Evolutionary conservation across 1,140 invertebrate species (phyloP), one percentile per base, ranked within the genome.

Genomic region (Elymnias hypermnestra): DNA sequence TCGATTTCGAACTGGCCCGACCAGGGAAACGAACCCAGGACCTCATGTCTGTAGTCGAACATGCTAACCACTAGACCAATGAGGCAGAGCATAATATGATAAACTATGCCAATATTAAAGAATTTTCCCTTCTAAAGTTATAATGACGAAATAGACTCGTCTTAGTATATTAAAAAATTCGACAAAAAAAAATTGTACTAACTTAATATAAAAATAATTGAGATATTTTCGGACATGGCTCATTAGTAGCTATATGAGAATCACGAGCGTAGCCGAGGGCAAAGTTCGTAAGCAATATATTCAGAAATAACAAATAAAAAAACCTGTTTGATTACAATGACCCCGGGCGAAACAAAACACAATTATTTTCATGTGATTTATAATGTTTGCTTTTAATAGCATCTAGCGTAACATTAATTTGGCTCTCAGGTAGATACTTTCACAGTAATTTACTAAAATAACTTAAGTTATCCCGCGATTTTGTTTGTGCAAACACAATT

Each of bases 341-440:
- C 41, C 48, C 40, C 39, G 12, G 33, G 44, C 43, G 35, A 38
- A 40, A 48, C 45, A 44, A 43, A 48, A 54, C 39, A 43, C 40
- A 43, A 43, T 48, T 54, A 43, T 54, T 33, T 39, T 25, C 26
- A 44, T 51, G 31, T 49, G 48, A 47, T 43, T 53, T 53, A 53
- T 54, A 54, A 39, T 54, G 38, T 54, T 54, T 54, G 35, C 44
- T 48, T 54, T 54, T 43, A 54, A 54, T 44, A 44, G 31, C 35
- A 39, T 37, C 37, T 49, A 42, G 39, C 23, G 18, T 37, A 22
- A 10, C 31, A 29, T 43, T 31, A 19, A 33, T 47, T 47, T 39
- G 28, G 18, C 2, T 29, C 14, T 29, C 2, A 13, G 12, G 12
- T 12, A 29, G 12, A 29, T 29, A 14, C n/a, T n/a, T n/a, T n/a